These are phyloP conservation scores for Bombyx huttoni DNA, from an alignment of 2,888 invertebrate species.

Conservation along the genomic window DNA sequence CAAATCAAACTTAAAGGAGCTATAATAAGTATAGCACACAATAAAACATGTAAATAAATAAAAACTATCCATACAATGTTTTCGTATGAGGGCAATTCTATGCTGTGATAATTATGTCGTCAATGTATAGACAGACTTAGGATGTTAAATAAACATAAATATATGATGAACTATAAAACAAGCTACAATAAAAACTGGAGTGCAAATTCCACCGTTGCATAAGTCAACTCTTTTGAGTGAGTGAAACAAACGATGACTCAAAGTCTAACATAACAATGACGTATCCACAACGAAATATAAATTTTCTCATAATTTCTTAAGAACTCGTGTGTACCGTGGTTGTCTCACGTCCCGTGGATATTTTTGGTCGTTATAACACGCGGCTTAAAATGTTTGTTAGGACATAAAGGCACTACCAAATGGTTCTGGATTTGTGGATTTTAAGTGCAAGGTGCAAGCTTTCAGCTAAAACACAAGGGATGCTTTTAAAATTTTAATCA, in stretches of 20 bases:
- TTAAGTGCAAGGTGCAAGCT: slow-evolving; percentile 12
- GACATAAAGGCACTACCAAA: slow-evolving; percentile 60
- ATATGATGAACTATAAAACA: too few relatives aligned
- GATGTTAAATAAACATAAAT: too few relatives aligned
- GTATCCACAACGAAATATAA: neutral
- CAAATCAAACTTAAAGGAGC: too few relatives aligned
- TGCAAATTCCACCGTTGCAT: neutral
- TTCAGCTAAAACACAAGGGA: slow-evolving; percentile 2
- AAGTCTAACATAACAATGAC: neutral
- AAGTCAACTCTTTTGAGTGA: neutral
- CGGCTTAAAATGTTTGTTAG: slow-evolving; percentile 54
- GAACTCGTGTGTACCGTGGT: slow-evolving; percentile 22
- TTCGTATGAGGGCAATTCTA: too few relatives aligned
- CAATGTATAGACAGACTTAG: too few relatives aligned
- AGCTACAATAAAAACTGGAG: neutral
- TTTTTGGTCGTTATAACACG: slow-evolving; percentile 32
- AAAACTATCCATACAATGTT: too few relatives aligned
- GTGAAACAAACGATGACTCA: neutral
- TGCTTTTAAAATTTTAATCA: too few relatives aligned
- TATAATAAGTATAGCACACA: too few relatives aligned
- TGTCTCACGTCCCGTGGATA: slow-evolving; percentile 41
- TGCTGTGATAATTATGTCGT: too few relatives aligned
- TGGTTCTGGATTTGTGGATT: slow-evolving; percentile 32
- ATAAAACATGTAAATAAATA: too few relatives aligned
- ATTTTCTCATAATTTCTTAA: slow-evolving; percentile 26